Conservation (phyloP, 2,797 vertebrate species). For the Darevskia nairensis region DNA sequence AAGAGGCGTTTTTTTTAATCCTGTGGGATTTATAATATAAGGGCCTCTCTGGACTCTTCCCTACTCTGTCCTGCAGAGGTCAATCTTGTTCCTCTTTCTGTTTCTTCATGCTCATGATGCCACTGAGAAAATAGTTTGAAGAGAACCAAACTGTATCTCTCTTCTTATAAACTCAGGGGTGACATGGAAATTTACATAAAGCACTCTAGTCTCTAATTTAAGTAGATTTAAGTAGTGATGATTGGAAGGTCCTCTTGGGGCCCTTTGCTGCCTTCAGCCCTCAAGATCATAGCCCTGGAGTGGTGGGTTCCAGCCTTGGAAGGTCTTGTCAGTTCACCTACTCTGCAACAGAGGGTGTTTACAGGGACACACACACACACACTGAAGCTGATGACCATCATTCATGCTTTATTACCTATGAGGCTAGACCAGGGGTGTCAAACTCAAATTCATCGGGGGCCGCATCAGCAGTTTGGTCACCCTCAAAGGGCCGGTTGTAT, state of each 20-base stretch:
- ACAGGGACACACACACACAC: too few species aligned
- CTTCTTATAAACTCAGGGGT: neutral
- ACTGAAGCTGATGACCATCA: neutral
- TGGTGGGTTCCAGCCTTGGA: too few species aligned
- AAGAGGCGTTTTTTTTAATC: neutral
- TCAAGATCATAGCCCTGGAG: neutral
- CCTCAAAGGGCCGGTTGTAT: too few species aligned
- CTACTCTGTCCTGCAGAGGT: neutral
- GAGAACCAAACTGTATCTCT: neutral
- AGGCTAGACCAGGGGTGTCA: too few species aligned
- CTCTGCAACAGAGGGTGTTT: neutral
- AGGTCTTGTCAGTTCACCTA: too few species aligned
- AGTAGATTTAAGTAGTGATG: neutral
- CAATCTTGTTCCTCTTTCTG: neutral
- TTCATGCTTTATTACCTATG: neutral
- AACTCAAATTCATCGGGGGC: too few species aligned
- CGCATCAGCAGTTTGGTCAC: too few species aligned
- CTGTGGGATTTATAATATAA: neutral
- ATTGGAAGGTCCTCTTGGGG: neutral
- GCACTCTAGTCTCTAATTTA: neutral
- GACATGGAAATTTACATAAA: neutral
- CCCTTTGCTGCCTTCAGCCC: neutral
- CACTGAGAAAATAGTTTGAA: neutral
- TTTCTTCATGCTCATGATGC: neutral
- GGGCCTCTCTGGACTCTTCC: neutral